Evolutionary conservation across 1,140 invertebrate genomes (phyloP), one percentile per base, ranked within the genome.

Genomic region (Agraylea sexmaculata): DNA sequence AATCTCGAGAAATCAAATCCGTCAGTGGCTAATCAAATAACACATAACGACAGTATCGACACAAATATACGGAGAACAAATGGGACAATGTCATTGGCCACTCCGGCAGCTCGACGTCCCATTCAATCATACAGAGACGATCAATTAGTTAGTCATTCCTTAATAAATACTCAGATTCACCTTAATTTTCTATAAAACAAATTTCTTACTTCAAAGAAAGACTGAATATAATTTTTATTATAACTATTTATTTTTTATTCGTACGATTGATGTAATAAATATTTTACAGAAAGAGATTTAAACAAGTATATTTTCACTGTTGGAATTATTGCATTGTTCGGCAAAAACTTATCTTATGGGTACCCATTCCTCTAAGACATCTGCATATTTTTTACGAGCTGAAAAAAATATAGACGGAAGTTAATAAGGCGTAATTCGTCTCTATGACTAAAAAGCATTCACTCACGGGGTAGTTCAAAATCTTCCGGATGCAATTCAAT

Each of bases 401-500:
- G 62, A 37, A 69, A 72, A 45, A 56, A 64, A 50, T 50, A 43
- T 18, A 50, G 43, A 50, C 33, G 4, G 6, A 7, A 19, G 7
- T 4, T 11, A 35, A 5, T 7, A 5, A 19, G 17, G 4, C 7
- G 21, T 11, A 17, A 19, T 19, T 11, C 7, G 4, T 6, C 5
- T 35, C 18, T 19, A 35, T 13, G 10, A 35, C 4, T 5, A 7
- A 17, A 18, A 11, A 19, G 13, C 13, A 25, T 19, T n/a, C n/a
- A 30, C 20, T 62, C 56, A 80, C 77, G 62, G 53, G 70, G 74
- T 3, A 53, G 51, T 43, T 71, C 68, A 51, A 83, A 83, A 55
- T 80, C 76, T 48, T 82, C 78, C 18, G 78, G 78, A 59, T 83
- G 79, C 32, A 70, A 59, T 50, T 69, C 66, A 43, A 83, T 67